Conservation (phyloP, 2,888 invertebrate genomes). For the Craniophora ligustri region DNA sequence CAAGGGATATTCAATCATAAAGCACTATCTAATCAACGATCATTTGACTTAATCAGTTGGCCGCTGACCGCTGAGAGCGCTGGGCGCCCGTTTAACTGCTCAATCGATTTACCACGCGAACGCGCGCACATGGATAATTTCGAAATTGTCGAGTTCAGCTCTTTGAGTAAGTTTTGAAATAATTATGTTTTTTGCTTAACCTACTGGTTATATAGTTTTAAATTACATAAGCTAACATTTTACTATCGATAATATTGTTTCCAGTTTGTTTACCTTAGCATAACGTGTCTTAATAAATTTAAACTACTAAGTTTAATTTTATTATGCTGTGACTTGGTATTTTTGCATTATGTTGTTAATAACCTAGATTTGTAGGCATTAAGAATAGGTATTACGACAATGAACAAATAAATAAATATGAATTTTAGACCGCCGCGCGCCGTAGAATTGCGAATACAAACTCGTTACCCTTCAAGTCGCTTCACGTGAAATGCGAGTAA, state of each 20-base stretch:
- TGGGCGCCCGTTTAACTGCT: constrained; percentile 56
- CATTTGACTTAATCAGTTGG: constrained; percentile 81
- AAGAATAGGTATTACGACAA: constrained; percentile 6
- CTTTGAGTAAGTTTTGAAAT: constrained; percentile 74
- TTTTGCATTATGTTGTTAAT: constrained; percentile 27
- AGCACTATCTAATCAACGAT: constrained; percentile 79
- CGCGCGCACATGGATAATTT: constrained; percentile 72
- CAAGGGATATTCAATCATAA: constrained; percentile 75
- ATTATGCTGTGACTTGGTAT: constrained; percentile 10
- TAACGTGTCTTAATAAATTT: neutral
- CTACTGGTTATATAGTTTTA: neutral
- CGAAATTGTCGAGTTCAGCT: constrained; percentile 74
- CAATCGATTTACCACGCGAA: constrained; percentile 39
- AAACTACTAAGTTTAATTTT: no score
- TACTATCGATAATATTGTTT: neutral
- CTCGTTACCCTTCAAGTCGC: constrained; percentile 38
- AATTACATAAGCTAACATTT: constrained; percentile 9
- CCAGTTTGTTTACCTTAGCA: neutral
- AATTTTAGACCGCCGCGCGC: constrained; percentile 9
- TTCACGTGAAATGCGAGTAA: neutral
- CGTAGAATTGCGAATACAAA: constrained; percentile 1
- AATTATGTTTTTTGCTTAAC: constrained; percentile 11
- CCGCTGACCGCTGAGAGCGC: constrained; percentile 71
- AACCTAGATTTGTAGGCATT: constrained; percentile 23
- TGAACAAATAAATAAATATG: constrained; percentile 14